These are phyloP conservation scores for Artibeus lituratus DNA, from an alignment of 2,797 vertebrate species.

Conservation along the genomic window DNA sequence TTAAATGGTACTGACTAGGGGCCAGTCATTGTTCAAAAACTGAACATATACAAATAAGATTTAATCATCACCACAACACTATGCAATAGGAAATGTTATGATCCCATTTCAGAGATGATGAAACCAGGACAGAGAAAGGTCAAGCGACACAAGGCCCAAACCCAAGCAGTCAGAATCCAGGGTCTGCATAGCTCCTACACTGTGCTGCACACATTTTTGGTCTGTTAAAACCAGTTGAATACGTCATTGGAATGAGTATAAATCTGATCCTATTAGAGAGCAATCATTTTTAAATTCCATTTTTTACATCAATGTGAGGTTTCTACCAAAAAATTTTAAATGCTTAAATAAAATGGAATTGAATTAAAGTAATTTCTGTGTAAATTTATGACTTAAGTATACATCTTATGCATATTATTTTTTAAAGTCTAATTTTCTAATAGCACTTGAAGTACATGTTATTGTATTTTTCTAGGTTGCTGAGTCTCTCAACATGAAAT, in stretches of 20 bases:
- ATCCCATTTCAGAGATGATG: background rate
- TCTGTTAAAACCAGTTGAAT: background rate
- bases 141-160: background rate
- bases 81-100: background rate
- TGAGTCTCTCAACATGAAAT: constrained; percentile 53
- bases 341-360: background rate
- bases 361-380: constrained; percentile 49
- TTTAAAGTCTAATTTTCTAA: constrained; percentile 28
- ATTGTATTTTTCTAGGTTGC: constrained; percentile 37
- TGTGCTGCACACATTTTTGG: background rate
- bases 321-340: background rate
- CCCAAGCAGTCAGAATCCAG: background rate
- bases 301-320: constrained; percentile 4
- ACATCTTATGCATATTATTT: constrained; percentile 22
- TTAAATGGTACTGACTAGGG: background rate
- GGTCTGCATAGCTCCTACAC: background rate
- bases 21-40: background rate
- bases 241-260: background rate
- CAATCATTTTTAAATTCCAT: background rate
- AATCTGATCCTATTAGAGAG: background rate
- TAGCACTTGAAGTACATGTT: constrained; percentile 43
- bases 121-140: background rate
- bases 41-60: background rate
- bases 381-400: constrained; percentile 50
- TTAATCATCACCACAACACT: background rate